phyloP scores from a whole-genome alignment of 2,113 vertebrate species.

The Nerophis lumbriciformis region DNA sequence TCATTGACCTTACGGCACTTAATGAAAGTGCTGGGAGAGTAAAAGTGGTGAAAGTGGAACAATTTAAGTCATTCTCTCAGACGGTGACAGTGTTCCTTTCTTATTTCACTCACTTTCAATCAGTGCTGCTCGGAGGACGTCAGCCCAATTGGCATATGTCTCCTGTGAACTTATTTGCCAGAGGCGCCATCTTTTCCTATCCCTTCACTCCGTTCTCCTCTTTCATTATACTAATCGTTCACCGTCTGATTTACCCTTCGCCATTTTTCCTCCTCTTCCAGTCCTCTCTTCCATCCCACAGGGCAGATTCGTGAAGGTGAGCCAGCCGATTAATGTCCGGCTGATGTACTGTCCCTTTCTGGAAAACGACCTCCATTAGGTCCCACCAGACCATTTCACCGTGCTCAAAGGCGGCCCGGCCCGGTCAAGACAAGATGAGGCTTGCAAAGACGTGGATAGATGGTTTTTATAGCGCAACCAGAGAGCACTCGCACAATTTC shows the following conservation, averaged over 20 bases:
- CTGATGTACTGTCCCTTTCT: constrained; percentile 62
- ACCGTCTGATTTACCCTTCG: constrained; percentile 52
- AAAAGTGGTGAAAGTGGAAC: constrained; percentile 38
- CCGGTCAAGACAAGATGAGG: constrained; percentile 16
- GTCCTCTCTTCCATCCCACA: constrained; percentile 48
- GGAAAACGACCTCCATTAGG: constrained; percentile 42
- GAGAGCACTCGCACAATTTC: no score
- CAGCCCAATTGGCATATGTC: constrained; percentile 43
- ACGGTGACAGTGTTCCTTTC: constrained; percentile 46
- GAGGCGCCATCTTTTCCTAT: constrained; percentile 52
- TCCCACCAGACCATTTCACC: constrained; percentile 24
- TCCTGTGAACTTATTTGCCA: constrained; percentile 62
- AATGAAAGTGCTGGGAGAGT: constrained; percentile 24
- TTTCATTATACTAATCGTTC: constrained; percentile 70
- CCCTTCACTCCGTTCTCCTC: constrained; percentile 58
- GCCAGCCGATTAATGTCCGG: constrained; percentile 59
- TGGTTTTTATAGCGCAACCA: background rate
- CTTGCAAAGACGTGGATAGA: constrained; percentile 12
- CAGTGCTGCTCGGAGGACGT: constrained; percentile 42
- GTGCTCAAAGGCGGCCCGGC: constrained; percentile 11
- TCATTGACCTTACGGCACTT: constrained; percentile 46
- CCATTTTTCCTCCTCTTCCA: constrained; percentile 39
- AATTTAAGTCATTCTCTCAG: constrained; percentile 50
- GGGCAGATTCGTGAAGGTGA: constrained; percentile 61
- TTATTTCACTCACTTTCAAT: constrained; percentile 53